A percentile compares a stretch with the other conserved stretches of the same genome.
phyloP scores from a whole-genome alignment of 2,797 vertebrate genomes.

The Graptemys geographica region DNA sequence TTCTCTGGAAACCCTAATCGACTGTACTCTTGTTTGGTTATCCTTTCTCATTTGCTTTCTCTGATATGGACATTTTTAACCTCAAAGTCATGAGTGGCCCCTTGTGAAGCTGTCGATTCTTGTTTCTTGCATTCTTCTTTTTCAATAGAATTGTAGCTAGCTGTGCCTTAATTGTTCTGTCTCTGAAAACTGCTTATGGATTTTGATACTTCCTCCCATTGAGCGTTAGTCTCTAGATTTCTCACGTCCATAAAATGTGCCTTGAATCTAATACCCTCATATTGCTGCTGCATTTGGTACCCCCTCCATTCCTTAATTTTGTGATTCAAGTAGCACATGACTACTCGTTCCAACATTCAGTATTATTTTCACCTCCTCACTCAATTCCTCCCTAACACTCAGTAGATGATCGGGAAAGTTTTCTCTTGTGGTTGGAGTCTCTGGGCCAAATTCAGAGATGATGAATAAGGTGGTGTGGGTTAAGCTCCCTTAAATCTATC shows the following conservation, averaged over 20 bases:
- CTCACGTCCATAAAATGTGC: constrained; percentile 47
- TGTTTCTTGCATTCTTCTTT: background rate
- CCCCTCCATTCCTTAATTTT: background rate
- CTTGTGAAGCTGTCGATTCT: constrained; percentile 28
- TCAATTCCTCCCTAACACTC: background rate
- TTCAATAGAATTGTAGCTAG: constrained; percentile 41
- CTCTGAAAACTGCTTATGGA: constrained; percentile 64
- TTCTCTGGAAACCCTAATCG: background rate
- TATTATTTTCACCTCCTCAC: background rate
- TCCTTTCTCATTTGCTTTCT: background rate
- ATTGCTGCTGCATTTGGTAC: background rate
- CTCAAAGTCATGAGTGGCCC: constrained; percentile 32
- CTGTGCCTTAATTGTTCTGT: constrained; percentile 59
- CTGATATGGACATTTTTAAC: background rate
- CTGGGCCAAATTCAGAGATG: background rate
- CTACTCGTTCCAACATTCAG: background rate
- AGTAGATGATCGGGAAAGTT: background rate
- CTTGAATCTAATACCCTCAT: background rate
- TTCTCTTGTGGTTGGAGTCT: background rate
- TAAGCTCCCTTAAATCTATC: background rate
- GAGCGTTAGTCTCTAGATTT: constrained; percentile 16
- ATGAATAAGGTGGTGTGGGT: background rate
- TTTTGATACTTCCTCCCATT: constrained; percentile 70
- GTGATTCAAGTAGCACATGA: background rate
- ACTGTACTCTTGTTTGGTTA: background rate